Percentiles rank a stretch among this genome's conserved stretches.
These are phyloP conservation scores for Aphrophora alni DNA, from an alignment of 2,888 invertebrate species.

Conservation along the genomic window DNA sequence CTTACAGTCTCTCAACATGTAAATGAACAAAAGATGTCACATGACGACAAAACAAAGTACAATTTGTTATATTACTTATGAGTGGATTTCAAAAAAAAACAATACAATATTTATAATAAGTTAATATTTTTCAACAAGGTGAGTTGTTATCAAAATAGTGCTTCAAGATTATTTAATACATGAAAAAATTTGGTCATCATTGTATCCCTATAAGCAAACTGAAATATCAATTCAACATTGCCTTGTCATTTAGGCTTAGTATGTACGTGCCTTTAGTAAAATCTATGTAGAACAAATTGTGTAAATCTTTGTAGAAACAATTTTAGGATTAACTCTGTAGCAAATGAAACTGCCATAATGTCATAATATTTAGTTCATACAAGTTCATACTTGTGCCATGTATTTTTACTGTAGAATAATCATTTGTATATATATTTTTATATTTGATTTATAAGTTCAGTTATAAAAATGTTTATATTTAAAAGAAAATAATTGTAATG, in stretches of 20 bases:
- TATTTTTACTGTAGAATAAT: background rate
- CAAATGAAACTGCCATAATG: background rate
- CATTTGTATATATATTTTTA: background rate
- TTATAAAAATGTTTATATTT: background rate
- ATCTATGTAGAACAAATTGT: background rate
- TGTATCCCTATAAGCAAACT: too few species aligned
- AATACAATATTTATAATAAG: too few species aligned
- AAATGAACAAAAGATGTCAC: too few species aligned
- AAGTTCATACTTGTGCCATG: background rate
- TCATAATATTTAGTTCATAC: background rate
- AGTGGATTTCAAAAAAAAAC: too few species aligned
- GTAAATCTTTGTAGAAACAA: background rate
- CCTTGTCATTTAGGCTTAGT: background rate
- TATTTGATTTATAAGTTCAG: background rate
- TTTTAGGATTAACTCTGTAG: background rate
- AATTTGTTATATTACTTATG: too few species aligned
- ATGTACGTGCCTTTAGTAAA: background rate
- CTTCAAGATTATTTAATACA: too few species aligned
- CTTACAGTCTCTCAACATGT: too few species aligned
- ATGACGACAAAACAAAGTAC: too few species aligned
- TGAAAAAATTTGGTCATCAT: too few species aligned
- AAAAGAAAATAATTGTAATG: background rate
- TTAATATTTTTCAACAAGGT: too few species aligned
- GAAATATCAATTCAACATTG: too few species aligned
- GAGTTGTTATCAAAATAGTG: too few species aligned